These are phyloP conservation scores for Cygnus atratus DNA, from an alignment of 2,113 vertebrate genomes.

Conservation along the genomic window DNA sequence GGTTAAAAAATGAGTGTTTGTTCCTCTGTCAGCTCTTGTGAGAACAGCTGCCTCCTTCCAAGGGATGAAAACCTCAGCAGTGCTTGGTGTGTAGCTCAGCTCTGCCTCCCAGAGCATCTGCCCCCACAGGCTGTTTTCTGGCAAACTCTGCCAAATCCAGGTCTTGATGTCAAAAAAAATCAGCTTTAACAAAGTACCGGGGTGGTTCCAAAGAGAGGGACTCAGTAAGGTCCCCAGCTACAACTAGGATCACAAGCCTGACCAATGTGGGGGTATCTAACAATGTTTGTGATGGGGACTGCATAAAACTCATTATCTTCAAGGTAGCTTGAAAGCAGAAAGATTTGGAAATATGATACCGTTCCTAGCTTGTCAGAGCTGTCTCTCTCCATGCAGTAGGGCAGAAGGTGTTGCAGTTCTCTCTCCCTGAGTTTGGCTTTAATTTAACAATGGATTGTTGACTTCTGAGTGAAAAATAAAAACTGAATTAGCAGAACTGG, in stretches of 20 bases:
- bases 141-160: neutral
- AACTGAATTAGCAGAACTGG: neutral
- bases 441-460: neutral
- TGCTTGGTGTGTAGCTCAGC: neutral
- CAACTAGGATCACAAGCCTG: neutral
- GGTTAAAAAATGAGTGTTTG: neutral
- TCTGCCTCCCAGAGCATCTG: neutral
- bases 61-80: neutral
- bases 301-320: neutral
- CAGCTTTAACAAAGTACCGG: neutral
- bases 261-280: neutral
- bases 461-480: neutral
- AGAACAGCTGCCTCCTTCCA: neutral
- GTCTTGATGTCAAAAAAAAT: neutral
- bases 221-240: neutral
- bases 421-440: neutral
- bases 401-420: neutral
- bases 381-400: neutral
- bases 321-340: neutral
- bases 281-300: neutral
- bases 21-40: neutral
- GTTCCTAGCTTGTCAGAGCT: neutral
- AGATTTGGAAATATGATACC: neutral
- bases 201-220: too few relatives aligned
- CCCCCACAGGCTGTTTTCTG: neutral